These are phyloP conservation scores for Riptortus pedestris DNA, from an alignment of 1,140 invertebrate genomes.

Conservation along the genomic window DNA sequence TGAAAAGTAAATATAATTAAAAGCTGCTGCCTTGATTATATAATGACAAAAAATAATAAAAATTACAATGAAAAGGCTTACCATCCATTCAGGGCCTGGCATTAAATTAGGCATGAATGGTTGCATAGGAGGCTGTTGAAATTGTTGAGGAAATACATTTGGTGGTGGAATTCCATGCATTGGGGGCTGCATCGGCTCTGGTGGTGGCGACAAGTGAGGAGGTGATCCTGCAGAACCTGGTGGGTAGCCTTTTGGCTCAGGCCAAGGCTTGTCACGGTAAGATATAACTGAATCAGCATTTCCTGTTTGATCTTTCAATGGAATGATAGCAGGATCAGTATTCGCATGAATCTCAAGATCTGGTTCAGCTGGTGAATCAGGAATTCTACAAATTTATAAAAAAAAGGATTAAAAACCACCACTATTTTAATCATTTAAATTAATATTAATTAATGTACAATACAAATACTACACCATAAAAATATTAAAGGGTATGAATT, in stretches of 20 bases:
- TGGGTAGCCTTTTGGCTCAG: conserved; percentile 53
- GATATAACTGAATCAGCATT: conserved; percentile 68
- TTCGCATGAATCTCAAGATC: conserved; percentile 66
- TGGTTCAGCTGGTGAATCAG: conserved; percentile 74
- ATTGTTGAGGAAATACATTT: neutral
- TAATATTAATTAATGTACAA: too few species aligned
- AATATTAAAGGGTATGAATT: too few species aligned
- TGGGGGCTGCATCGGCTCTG: neutral
- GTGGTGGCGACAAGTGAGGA: neutral
- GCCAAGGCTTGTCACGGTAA: conserved; percentile 62
- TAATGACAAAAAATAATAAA: too few species aligned
- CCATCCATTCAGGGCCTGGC: conserved; percentile 9
- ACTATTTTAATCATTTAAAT: neutral
- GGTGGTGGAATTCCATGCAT: neutral
- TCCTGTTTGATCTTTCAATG: conserved; percentile 74
- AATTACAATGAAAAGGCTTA: too few species aligned
- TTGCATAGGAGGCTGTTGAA: neutral
- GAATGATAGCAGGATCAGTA: conserved; percentile 69
- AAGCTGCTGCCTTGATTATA: too few species aligned
- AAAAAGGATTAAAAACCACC: neutral
- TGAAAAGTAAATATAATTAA: too few species aligned
- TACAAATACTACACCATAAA: neutral
- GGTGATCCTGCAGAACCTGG: conserved; percentile 30
- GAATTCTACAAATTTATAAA: conserved; percentile 46
- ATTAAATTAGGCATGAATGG: conserved; percentile 12